Percentiles rank a stretch among this genome's conserved stretches.
Conservation (phyloP, 2,888 invertebrate genomes). For the Azorinus chamasolen region DNA sequence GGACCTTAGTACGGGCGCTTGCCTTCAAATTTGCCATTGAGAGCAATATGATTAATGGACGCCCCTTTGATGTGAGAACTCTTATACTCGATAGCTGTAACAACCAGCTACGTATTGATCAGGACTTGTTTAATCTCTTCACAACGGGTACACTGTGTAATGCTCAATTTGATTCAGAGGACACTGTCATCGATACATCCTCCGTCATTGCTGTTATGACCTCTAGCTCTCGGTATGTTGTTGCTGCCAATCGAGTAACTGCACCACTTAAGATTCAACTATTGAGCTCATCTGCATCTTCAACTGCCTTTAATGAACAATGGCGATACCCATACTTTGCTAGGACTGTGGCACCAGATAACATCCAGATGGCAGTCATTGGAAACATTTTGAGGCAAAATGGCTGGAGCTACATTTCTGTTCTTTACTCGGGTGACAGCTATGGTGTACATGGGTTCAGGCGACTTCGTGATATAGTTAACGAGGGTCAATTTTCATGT, state of each 20-base stretch:
- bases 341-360: constrained; percentile 78
- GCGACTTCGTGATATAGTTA: constrained; percentile 39
- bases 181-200: constrained; percentile 59
- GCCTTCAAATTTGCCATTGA: constrained; percentile 84
- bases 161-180: constrained; percentile 63
- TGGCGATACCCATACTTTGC: constrained; percentile 75
- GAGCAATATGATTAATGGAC: constrained; percentile 26
- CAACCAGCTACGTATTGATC: constrained; percentile 75
- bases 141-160: constrained; percentile 82
- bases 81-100: constrained; percentile 81
- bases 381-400: constrained; percentile 82
- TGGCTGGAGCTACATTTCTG: constrained; percentile 85
- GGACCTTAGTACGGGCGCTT: constrained; percentile 80
- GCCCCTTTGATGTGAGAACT: constrained; percentile 63
- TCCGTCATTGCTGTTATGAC: constrained; percentile 83
- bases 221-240: constrained; percentile 73
- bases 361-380: constrained; percentile 76
- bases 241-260: constrained; percentile 86
- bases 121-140: constrained; percentile 82
- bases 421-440: constrained; percentile 75
- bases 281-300: constrained; percentile 78
- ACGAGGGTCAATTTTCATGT: constrained; percentile 59
- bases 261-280: constrained; percentile 88
- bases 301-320: constrained; percentile 67
- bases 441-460: constrained; percentile 61